phyloP scores from a whole-genome alignment of 2,797 vertebrate species.

The Dromococcyx pavoninus region DNA sequence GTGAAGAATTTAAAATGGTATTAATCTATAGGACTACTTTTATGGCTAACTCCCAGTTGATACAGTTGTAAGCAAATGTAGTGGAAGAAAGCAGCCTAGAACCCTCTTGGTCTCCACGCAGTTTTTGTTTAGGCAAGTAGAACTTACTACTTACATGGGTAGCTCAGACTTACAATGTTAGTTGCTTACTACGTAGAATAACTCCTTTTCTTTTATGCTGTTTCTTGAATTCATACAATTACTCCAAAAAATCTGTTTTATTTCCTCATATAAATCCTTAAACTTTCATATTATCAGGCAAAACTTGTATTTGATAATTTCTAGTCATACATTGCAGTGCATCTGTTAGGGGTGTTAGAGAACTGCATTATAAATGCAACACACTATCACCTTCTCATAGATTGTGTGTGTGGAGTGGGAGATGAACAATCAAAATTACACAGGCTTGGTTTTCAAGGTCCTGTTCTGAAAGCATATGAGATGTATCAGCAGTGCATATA shows the following conservation, averaged over 20 bases:
- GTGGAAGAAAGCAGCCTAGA: not conserved
- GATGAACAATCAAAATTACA: slow-evolving; percentile 18
- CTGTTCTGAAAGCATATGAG: slow-evolving; percentile 37
- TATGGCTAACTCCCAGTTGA: slow-evolving; percentile 15
- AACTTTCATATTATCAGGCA: not conserved
- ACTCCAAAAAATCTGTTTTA: not conserved
- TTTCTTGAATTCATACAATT: slow-evolving; percentile 63
- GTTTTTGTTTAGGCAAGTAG: not conserved
- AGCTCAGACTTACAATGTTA: slow-evolving; percentile 8
- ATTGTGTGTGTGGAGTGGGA: slow-evolving; percentile 22
- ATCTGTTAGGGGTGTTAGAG: slow-evolving; percentile 24
- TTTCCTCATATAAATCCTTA: not conserved
- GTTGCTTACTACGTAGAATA: slow-evolving; percentile 38
- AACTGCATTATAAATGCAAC: slow-evolving; percentile 33
- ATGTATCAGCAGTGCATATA: not conserved
- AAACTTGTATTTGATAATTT: not conserved
- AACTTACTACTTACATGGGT: slow-evolving; percentile 20
- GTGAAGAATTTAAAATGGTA: not conserved
- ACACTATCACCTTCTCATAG: not conserved
- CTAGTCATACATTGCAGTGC: not conserved
- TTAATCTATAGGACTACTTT: slow-evolving; percentile 29
- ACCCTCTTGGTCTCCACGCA: not conserved
- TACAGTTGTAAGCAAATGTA: not conserved
- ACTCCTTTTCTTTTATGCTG: slow-evolving; percentile 32
- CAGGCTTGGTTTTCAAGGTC: slow-evolving; percentile 9